These are phyloP conservation scores for Drosophila antonietae DNA, from an alignment of 2,888 invertebrate species.

Conservation along the genomic window DNA sequence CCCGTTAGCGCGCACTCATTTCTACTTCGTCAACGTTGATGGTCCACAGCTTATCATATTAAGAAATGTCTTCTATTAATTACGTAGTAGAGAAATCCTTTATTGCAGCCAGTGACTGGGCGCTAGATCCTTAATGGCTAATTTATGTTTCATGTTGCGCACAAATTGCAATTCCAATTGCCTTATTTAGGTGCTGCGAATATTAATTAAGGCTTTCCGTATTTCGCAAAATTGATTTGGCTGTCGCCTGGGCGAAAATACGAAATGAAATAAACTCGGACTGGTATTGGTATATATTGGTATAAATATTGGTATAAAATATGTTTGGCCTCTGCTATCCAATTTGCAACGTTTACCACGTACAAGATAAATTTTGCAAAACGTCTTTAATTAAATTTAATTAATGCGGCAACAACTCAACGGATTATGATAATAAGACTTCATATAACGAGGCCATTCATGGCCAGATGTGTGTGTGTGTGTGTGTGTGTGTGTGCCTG, in stretches of 20 bases:
- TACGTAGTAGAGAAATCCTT: background rate
- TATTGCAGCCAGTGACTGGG: background rate
- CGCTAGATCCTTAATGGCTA: background rate
- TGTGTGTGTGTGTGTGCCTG: conserved; percentile 6
- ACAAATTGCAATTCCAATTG: conserved; percentile 50
- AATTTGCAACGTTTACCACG: conserved; percentile 72
- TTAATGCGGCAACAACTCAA: conserved; percentile 81
- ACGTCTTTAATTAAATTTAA: conserved; percentile 83
- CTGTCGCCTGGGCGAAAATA: background rate
- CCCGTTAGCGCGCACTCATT: background rate
- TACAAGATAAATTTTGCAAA: conserved; percentile 72
- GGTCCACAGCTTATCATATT: background rate
- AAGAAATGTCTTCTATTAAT: background rate
- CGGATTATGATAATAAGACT: conserved; percentile 82
- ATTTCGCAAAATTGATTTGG: conserved; percentile 69
- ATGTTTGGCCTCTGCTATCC: conserved; percentile 26
- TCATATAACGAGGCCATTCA: conserved; percentile 74
- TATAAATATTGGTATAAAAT: too few relatives aligned
- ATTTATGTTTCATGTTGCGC: conserved; percentile 23
- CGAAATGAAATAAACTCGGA: background rate
- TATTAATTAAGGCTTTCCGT: conserved; percentile 69
- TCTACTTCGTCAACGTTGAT: background rate
- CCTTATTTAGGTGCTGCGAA: conserved; percentile 49
- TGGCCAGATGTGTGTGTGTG: conserved; percentile 65
- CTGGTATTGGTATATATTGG: conserved; percentile 3